Percentiles rank a stretch among this genome's conserved stretches.
These are phyloP conservation scores for Aspidiotus rigidus DNA, from an alignment of 2,888 invertebrate genomes.

Conservation along the genomic window DNA sequence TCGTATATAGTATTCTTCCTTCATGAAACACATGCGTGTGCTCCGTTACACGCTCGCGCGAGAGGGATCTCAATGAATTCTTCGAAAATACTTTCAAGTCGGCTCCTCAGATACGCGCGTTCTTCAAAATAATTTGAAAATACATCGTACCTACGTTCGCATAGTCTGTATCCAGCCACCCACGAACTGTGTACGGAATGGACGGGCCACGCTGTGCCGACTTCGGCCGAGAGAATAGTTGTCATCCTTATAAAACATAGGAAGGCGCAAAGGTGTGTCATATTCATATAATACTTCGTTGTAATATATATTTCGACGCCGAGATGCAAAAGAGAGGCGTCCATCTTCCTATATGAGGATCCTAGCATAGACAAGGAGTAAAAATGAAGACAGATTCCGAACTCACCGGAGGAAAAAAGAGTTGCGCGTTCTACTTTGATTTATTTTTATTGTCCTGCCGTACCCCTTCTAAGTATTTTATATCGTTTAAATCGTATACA, in stretches of 20 bases:
- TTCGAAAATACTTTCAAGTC: not conserved
- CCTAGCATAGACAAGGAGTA: slow-evolving; percentile 5
- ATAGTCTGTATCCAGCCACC: slow-evolving; percentile 10
- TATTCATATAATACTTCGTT: slow-evolving; percentile 15
- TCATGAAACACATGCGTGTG: not conserved
- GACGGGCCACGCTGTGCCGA: not conserved
- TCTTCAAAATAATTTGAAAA: not conserved
- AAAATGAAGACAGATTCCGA: slow-evolving; percentile 13
- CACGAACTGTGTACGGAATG: slow-evolving; percentile 11
- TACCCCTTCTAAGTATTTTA: slow-evolving; percentile 1
- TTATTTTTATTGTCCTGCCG: slow-evolving; percentile 28
- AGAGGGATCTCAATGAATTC: not conserved
- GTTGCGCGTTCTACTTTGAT: slow-evolving; percentile 27
- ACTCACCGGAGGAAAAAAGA: slow-evolving; percentile 6
- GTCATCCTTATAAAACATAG: slow-evolving; percentile 25
- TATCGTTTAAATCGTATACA: slow-evolving; percentile 4
- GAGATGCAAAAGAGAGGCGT: slow-evolving; percentile 17
- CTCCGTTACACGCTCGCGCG: not conserved
- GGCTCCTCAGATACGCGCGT: not conserved
- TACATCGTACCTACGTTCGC: not conserved
- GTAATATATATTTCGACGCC: slow-evolving; percentile 16
- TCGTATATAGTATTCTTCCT: no score
- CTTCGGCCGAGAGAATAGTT: slow-evolving; percentile 17
- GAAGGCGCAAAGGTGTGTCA: slow-evolving; percentile 33
- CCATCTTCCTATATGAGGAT: slow-evolving; percentile 17